Evolutionary conservation across 2,113 vertebrate species (phyloP), one percentile per base, ranked within the genome.

Genomic region (Petromus typicus): DNA sequence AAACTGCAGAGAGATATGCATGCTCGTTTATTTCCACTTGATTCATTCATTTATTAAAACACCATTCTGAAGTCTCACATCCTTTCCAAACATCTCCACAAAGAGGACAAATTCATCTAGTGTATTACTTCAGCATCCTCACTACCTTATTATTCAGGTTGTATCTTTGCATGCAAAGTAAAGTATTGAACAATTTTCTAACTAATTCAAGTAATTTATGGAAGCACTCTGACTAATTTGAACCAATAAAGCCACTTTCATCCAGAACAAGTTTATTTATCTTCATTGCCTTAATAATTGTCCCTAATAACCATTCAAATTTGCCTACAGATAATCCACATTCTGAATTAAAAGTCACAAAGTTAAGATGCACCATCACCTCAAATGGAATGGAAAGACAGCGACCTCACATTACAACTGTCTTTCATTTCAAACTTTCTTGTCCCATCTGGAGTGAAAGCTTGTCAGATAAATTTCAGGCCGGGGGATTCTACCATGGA

Each of bases 141-240:
- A 92, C 75, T 57, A 83, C 83, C 5, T 37, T 93, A 93, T 88
- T 93, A 73, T 80, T 93, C 78, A 82, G 32, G 10, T 95, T 94
- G 8, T 64, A 69, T 87, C 86, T 91, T 73, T 23, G 69, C 12
- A 66, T 73, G 16, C 56, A 94, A 92, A 97, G 30, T 75, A 86
- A 92, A 95, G 23, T 80, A 34, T 84, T 83, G 34, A 83, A 30
- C 37, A 93, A 34, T 94, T 95, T 93, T 91, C n/a, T 95, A 91
- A 91, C 64, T 88, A 91, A 94, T 90, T 91, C 34, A 95, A 90
- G 86, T 95, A 91, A 95, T 89, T 51, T 93, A 79, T 93, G 11
- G 37, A 93, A 83, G 56, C n/a, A 86, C 4, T 83, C 3, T 94
- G 23, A 22, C 86, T 91, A 93, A 83, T 93, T 93, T 64, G 56